These are phyloP conservation scores for Upupa epops DNA, from an alignment of 2,113 vertebrate species.

Conservation along the genomic window DNA sequence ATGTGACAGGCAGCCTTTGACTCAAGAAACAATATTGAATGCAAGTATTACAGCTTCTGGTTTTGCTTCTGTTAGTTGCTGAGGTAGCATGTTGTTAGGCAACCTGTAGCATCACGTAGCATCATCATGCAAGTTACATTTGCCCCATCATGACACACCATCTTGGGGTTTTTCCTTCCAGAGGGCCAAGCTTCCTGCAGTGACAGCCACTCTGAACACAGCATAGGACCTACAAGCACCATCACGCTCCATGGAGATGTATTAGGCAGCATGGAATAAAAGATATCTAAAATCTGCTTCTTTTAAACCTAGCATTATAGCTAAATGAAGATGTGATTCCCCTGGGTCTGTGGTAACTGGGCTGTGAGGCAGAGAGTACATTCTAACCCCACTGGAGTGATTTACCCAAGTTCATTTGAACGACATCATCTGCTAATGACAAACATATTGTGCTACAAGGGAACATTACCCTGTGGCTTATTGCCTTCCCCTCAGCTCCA, in stretches of 20 bases:
- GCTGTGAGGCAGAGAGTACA: not conserved
- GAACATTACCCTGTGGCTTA: not conserved
- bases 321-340: not conserved
- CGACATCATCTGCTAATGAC: not conserved
- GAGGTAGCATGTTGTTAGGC: not conserved
- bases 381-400: not conserved
- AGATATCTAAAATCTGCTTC: not conserved
- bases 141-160: not conserved
- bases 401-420: not conserved
- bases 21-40: not conserved
- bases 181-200: not conserved
- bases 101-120: not conserved
- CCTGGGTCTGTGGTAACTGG: not conserved
- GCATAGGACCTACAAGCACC: not conserved
- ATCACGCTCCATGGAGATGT: not conserved
- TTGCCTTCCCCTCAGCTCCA: not conserved
- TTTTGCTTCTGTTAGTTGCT: not conserved
- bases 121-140: not conserved
- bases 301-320: not conserved
- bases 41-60: not conserved
- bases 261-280: not conserved
- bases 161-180: not conserved
- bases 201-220: not conserved
- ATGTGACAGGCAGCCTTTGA: not conserved
- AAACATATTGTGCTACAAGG: not conserved